Conservation (phyloP, 2,113 vertebrate genomes). For the Bungarus multicinctus region DNA sequence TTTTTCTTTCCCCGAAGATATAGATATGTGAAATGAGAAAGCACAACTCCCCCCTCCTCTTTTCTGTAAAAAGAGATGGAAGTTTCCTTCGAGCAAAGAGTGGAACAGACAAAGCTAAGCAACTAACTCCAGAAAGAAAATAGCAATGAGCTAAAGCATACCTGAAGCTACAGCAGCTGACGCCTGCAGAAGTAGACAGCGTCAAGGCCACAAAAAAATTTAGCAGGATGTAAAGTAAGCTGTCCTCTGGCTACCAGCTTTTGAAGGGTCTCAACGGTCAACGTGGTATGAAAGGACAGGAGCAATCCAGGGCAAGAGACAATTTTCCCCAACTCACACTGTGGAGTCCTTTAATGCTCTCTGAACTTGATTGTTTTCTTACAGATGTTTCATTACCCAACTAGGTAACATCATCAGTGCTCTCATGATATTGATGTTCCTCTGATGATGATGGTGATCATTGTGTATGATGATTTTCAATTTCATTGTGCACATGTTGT, state of each 20-base stretch:
- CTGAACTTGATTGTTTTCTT: no score
- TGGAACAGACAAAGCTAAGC: not conserved
- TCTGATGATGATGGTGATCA: no score
- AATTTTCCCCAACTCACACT: not conserved
- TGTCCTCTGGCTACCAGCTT: not conserved
- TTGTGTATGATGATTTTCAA: no score
- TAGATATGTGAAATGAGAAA: not conserved
- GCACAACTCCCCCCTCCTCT: not conserved
- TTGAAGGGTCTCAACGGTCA: not conserved
- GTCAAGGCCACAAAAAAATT: not conserved
- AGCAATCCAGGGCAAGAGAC: not conserved
- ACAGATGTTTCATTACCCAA: no score
- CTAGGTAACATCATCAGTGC: no score
- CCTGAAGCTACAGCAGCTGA: not conserved
- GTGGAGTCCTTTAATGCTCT: no score
- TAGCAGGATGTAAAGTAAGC: not conserved
- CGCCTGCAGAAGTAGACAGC: not conserved
- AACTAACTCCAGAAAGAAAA: not conserved
- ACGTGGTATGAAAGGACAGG: not conserved
- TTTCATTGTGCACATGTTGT: no score
- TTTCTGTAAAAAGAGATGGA: not conserved
- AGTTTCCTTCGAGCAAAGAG: not conserved
- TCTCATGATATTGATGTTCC: no score
- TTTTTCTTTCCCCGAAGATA: not conserved
- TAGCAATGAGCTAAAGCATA: not conserved